These are phyloP conservation scores for Hyposoter didymator DNA, from an alignment of 2,888 invertebrate genomes.

Conservation along the genomic window DNA sequence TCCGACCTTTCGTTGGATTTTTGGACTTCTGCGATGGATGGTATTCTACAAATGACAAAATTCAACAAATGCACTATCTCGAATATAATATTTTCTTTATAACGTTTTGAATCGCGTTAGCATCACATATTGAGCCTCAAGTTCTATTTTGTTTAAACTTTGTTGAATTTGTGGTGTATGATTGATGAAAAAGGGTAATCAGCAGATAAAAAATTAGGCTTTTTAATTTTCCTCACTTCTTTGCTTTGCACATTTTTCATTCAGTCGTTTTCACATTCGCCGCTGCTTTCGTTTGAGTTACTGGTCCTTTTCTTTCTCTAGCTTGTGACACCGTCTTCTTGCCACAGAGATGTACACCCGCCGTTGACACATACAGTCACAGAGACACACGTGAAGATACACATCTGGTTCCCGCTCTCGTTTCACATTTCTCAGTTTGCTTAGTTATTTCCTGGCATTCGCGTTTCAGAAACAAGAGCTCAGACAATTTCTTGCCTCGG, in stretches of 20 bases:
- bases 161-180: background rate
- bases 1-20: background rate
- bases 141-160: background rate
- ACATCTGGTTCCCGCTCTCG: constrained; percentile 18
- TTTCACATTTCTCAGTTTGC: constrained; percentile 36
- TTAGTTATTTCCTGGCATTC: constrained; percentile 28
- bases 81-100: background rate
- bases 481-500: constrained; percentile 29
- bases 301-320: constrained; percentile 15
- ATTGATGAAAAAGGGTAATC: constrained; percentile 5
- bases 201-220: background rate
- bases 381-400: background rate
- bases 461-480: constrained; percentile 31
- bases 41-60: background rate
- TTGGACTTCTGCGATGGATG: background rate
- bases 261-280: constrained; percentile 36
- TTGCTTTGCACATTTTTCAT: constrained; percentile 20
- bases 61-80: background rate
- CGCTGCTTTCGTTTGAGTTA: constrained; percentile 9
- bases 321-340: background rate
- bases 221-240: constrained; percentile 12
- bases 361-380: constrained; percentile 9
- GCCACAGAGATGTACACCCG: background rate
- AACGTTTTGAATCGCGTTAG: background rate
- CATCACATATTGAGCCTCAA: background rate